phyloP scores from a whole-genome alignment of 2,797 vertebrate species.

The Phoebastria nigripes region DNA sequence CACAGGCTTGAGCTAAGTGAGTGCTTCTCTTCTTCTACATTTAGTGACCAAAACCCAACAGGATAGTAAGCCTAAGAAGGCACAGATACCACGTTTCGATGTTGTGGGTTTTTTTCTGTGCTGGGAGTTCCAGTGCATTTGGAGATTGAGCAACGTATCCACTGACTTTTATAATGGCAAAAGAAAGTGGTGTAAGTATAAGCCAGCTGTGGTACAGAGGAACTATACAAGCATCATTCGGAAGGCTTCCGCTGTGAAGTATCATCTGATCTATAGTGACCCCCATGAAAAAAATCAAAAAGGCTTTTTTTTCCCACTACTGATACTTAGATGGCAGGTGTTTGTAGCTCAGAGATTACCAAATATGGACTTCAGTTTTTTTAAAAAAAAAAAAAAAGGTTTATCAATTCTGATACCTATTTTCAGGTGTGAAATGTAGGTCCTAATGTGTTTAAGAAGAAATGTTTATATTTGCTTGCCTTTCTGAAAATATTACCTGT shows the following conservation, averaged over 20 bases:
- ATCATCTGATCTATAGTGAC: background rate
- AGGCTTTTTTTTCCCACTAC: accelerated
- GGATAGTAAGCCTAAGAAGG: background rate
- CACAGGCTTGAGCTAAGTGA: background rate
- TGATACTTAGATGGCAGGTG: background rate
- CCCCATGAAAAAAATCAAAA: background rate
- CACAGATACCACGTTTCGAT: accelerated
- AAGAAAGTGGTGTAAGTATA: background rate
- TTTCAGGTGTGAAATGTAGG: background rate
- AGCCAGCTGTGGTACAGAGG: background rate
- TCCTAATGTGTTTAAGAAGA: background rate
- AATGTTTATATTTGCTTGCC: background rate
- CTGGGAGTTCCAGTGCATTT: background rate
- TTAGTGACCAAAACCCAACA: background rate
- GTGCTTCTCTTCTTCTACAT: background rate
- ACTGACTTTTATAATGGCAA: background rate
- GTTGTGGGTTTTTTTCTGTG: background rate
- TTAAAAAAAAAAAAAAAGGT: background rate
- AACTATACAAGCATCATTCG: background rate
- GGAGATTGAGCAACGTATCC: background rate
- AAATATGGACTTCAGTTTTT: background rate
- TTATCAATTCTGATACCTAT: background rate
- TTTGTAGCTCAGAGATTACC: background rate
- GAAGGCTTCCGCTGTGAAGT: background rate
- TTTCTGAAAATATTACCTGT: background rate